Evolutionary conservation across 2,797 vertebrate species (phyloP).

Genomic region (Tapera naevia): DNA sequence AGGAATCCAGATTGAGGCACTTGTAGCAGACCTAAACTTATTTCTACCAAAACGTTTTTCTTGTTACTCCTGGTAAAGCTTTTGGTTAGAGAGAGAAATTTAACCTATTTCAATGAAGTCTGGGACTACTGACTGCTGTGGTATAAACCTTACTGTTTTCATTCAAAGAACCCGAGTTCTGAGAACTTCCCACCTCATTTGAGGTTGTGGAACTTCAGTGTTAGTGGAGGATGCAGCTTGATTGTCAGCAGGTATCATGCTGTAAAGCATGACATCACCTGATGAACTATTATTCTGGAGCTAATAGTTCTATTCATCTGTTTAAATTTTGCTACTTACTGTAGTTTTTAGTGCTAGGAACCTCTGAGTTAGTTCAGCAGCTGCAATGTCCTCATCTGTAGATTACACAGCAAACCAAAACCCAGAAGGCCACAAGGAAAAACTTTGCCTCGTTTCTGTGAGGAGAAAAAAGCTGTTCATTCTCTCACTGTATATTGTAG

Average conservation of each 20-base stretch:
- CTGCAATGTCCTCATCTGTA: neutral
- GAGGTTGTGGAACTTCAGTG: neutral
- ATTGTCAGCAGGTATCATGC: neutral
- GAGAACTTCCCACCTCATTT: neutral
- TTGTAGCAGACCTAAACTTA: neutral
- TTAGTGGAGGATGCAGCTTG: neutral
- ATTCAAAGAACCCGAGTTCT: neutral
- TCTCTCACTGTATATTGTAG: neutral
- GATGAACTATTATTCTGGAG: neutral
- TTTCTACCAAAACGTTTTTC: neutral
- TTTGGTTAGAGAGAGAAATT: neutral
- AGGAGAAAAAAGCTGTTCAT: neutral
- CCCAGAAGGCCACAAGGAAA: neutral
- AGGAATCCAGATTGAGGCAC: neutral
- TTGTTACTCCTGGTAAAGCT: neutral
- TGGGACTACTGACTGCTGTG: neutral
- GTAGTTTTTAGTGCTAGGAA: neutral
- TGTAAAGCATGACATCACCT: neutral
- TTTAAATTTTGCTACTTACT: neutral
- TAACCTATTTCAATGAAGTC: neutral
- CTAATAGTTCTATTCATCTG: neutral
- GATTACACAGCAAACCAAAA: neutral
- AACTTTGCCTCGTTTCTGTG: neutral
- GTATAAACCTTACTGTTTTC: neutral
- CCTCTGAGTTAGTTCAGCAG: neutral